phyloP scores from a whole-genome alignment of 2,113 vertebrate genomes.

The Theristicus caerulescens region DNA sequence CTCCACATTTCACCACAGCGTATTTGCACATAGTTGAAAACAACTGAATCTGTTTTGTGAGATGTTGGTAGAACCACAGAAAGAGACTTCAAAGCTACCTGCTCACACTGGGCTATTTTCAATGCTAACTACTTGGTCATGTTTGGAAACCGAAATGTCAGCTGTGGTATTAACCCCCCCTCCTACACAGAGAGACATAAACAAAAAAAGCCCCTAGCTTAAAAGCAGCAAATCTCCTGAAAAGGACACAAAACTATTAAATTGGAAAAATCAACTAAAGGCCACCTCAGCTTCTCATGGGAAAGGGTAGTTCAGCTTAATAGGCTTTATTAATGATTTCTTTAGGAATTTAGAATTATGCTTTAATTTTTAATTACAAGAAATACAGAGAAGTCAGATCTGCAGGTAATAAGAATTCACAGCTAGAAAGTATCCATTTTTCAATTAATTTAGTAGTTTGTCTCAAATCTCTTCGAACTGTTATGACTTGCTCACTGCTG shows the following conservation, averaged over 20 bases:
- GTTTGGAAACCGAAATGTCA: background rate
- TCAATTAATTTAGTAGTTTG: background rate
- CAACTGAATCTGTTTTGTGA: background rate
- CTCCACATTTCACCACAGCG: background rate
- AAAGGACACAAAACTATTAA: background rate
- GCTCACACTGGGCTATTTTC: background rate
- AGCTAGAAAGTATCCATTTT: background rate
- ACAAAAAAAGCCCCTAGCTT: background rate
- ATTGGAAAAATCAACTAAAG: background rate
- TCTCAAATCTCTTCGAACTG: background rate
- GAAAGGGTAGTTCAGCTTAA: background rate
- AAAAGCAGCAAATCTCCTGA: background rate
- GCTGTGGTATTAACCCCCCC: background rate
- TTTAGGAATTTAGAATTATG: background rate
- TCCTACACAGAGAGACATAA: background rate
- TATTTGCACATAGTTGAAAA: background rate
- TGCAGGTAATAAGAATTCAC: background rate
- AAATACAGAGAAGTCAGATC: background rate
- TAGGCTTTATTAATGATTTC: conserved; percentile 3
- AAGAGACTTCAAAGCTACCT: background rate
- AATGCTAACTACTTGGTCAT: background rate
- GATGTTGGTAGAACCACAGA: background rate
- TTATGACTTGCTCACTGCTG: background rate
- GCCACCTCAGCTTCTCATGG: background rate
- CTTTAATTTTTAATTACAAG: conserved; percentile 30